phyloP scores from a whole-genome alignment of 2,888 invertebrate species.

The Aspidiotus rigidus region DNA sequence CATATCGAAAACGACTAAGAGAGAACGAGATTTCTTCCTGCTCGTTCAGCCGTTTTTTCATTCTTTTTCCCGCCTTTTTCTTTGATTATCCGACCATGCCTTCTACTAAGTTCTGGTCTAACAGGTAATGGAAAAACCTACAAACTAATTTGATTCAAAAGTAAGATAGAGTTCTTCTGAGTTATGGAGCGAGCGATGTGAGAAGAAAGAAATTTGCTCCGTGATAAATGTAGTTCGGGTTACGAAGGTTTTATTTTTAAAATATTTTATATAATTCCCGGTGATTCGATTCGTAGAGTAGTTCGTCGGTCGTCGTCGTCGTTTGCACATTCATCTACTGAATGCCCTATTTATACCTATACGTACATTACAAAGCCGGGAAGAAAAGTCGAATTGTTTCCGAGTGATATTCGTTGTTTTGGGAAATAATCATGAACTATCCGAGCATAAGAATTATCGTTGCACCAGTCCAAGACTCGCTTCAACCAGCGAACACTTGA shows the following conservation, averaged over 20 bases:
- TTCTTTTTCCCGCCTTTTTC: slow-evolving; percentile 5
- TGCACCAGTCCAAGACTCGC: neutral
- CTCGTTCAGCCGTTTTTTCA: slow-evolving; percentile 9
- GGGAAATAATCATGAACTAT: neutral
- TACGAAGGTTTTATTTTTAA: slow-evolving; percentile 27
- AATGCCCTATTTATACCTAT: neutral
- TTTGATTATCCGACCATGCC: slow-evolving; percentile 18
- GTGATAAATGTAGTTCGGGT: slow-evolving; percentile 26
- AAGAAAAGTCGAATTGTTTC: neutral
- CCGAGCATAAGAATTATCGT: neutral
- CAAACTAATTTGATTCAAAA: slow-evolving; percentile 26
- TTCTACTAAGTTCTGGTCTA: neutral
- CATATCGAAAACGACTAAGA: slow-evolving; percentile 10
- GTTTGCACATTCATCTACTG: neutral
- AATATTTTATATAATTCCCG: slow-evolving; percentile 27
- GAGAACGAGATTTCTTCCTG: neutral
- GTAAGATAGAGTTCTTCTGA: slow-evolving; percentile 25
- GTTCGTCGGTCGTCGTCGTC: neutral
- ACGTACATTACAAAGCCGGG: neutral
- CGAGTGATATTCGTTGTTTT: neutral
- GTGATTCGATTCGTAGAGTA: slow-evolving; percentile 11
- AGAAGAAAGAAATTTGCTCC: slow-evolving; percentile 23
- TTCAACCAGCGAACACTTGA: neutral
- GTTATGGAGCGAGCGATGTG: slow-evolving; percentile 23
- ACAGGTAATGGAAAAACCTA: slow-evolving; percentile 31